phyloP scores from a whole-genome alignment of 2,888 invertebrate species.

The Pheosia gnoma region DNA sequence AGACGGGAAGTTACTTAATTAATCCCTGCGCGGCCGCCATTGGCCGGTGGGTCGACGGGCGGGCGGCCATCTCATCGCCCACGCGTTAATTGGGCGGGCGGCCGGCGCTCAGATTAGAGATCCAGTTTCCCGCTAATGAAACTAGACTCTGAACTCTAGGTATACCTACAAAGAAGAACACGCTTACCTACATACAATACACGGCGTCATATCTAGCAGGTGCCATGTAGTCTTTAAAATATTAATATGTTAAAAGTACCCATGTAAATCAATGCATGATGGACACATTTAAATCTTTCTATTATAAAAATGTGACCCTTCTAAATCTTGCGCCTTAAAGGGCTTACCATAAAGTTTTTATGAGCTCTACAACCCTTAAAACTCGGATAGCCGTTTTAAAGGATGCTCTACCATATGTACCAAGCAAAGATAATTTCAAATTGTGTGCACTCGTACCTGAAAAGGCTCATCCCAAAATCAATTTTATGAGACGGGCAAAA shows the following conservation, averaged over 20 bases:
- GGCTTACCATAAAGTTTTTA: conserved; percentile 7
- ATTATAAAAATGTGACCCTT: conserved; percentile 5
- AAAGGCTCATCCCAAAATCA: neutral
- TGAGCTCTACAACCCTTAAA: conserved; percentile 8
- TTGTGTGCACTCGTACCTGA: neutral
- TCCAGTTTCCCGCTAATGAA: conserved; percentile 72
- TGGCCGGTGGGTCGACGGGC: conserved; percentile 73
- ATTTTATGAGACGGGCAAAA: neutral
- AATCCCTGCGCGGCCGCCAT: conserved; percentile 82
- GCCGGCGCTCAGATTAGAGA: conserved; percentile 65
- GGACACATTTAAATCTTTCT: neutral
- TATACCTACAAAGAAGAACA: conserved; percentile 35
- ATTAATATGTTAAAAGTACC: neutral
- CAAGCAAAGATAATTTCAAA: conserved; percentile 3
- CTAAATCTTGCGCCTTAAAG: neutral
- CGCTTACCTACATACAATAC: conserved; percentile 15
- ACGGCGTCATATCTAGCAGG: conserved; percentile 7
- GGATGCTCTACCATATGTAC: neutral
- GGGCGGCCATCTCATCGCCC: conserved; percentile 77
- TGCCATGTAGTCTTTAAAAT: conserved; percentile 6
- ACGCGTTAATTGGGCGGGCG: conserved; percentile 83
- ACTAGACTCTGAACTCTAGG: conserved; percentile 51
- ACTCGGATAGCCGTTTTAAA: conserved; percentile 7
- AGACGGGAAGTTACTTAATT: conserved; percentile 83
- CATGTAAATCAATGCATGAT: neutral